Percentiles rank a stretch among this genome's conserved stretches.
Conservation (phyloP, 2,113 vertebrate genomes). For the Puffinus mauretanicus region DNA sequence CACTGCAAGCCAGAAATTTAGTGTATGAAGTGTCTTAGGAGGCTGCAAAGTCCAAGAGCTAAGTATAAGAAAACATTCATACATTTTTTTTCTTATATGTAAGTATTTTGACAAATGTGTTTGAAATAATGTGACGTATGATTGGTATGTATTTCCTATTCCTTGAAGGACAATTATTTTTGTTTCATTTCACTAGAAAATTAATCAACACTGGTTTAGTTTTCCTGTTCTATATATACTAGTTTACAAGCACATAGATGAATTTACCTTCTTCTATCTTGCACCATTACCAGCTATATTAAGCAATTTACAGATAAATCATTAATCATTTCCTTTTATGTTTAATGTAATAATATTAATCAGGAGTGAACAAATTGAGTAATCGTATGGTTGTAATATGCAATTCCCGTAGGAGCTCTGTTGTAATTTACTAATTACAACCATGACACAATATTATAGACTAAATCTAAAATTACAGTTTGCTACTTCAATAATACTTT, state of each 20-base stretch:
- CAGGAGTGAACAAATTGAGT: background rate
- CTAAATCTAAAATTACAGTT: background rate
- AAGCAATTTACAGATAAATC: slow-evolving; percentile 11
- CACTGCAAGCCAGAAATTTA: background rate
- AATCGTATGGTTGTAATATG: background rate
- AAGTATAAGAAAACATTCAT: background rate
- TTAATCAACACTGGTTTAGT: background rate
- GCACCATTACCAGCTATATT: background rate
- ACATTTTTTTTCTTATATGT: background rate
- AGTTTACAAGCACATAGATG: background rate
- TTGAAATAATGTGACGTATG: background rate
- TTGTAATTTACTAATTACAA: slow-evolving; percentile 49
- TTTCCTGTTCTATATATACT: background rate
- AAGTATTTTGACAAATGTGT: background rate
- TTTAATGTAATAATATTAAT: slow-evolving; percentile 27
- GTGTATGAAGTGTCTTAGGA: background rate
- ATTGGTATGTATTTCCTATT: background rate
- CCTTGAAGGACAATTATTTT: background rate
- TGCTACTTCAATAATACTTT: background rate
- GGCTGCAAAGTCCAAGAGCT: background rate
- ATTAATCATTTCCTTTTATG: slow-evolving; percentile 10
- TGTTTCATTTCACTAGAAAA: background rate
- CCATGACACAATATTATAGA: background rate
- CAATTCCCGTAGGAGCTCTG: background rate
- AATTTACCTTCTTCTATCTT: background rate